These are phyloP conservation scores for Mobula birostris DNA, from an alignment of 2,113 vertebrate genomes.

Conservation along the genomic window DNA sequence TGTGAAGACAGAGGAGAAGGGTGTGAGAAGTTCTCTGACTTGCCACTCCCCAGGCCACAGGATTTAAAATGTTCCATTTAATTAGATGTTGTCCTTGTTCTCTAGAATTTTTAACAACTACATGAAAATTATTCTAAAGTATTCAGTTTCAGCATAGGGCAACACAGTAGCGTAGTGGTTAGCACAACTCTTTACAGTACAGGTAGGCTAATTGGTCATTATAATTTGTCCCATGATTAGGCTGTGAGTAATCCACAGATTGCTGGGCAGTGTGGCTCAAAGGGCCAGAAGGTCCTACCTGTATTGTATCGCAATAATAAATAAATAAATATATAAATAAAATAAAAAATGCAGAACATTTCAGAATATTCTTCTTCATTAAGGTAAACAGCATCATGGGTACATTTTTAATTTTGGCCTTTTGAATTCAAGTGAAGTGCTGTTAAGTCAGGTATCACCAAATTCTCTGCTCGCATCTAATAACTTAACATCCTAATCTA, in stretches of 20 bases:
- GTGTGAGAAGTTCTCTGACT: background rate
- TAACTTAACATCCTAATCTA: background rate
- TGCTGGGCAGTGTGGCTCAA: no score
- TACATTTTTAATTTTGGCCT: background rate
- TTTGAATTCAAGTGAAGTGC: background rate
- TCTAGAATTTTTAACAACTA: background rate
- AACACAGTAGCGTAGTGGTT: no score
- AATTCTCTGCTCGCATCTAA: background rate
- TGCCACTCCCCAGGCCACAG: background rate
- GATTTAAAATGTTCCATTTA: background rate
- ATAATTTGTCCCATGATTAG: no score
- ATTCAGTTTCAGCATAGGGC: background rate
- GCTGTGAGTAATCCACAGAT: no score
- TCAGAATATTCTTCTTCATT: background rate
- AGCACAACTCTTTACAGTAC: no score
- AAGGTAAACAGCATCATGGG: background rate
- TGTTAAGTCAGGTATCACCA: background rate
- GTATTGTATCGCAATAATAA: no score
- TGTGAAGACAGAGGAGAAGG: background rate
- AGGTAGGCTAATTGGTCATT: no score
- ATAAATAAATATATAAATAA: no score
- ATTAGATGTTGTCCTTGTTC: background rate
- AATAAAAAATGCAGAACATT: background rate
- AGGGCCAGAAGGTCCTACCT: no score
- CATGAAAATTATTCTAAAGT: no score